Evolutionary conservation across 2,888 invertebrate genomes (phyloP).

Genomic region (Furcula furcula): DNA sequence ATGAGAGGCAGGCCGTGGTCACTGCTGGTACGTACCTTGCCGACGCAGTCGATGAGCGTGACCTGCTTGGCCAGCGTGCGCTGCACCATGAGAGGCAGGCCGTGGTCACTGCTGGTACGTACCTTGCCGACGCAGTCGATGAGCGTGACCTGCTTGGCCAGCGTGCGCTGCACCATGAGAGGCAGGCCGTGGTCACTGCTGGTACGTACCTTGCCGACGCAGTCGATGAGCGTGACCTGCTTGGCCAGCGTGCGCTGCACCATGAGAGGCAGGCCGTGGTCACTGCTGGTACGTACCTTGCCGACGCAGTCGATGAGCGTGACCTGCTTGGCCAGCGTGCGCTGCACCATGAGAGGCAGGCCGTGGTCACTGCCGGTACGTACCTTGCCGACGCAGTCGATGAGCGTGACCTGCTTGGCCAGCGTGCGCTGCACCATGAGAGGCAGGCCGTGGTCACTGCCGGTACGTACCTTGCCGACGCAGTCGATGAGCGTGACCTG

Average conservation of each 20-base stretch:
- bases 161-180: constrained; percentile 93
- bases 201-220: constrained; percentile 88
- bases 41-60: constrained; percentile 91
- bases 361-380: no score
- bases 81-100: constrained; percentile 94
- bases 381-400: constrained; percentile 91
- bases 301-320: constrained; percentile 92
- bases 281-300: constrained; percentile 80
- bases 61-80: constrained; percentile 96
- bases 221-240: constrained; percentile 92
- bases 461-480: constrained; percentile 87
- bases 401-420: constrained; percentile 93
- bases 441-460: constrained; percentile 94
- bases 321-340: constrained; percentile 96
- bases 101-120: no score
- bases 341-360: constrained; percentile 93
- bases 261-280: constrained; percentile 93
- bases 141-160: constrained; percentile 95
- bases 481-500: constrained; percentile 93
- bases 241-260: constrained; percentile 96
- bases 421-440: constrained; percentile 95
- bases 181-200: no score
- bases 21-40: constrained; percentile 84
- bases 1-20: constrained; percentile 94
- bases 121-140: constrained; percentile 91